Conservation (phyloP, 2,888 invertebrate species). For the Drosophila mercatorum region DNA sequence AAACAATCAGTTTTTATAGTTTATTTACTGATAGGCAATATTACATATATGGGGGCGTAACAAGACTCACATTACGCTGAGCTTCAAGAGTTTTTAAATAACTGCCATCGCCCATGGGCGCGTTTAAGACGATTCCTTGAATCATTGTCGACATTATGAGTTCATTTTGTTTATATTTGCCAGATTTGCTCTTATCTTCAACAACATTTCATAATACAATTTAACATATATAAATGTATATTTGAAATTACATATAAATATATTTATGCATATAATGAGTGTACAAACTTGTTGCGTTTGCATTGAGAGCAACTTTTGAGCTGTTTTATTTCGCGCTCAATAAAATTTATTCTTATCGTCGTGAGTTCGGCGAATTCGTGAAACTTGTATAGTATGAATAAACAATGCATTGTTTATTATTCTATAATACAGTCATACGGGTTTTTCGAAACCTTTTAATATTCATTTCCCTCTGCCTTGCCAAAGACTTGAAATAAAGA, state of each 20-base stretch:
- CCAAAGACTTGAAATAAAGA: background rate
- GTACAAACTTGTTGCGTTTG: background rate
- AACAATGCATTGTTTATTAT: background rate
- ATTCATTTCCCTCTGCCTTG: background rate
- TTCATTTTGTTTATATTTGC: background rate
- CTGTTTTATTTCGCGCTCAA: constrained; percentile 1
- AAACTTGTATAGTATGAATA: background rate
- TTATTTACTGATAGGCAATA: background rate
- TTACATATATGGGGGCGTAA: background rate
- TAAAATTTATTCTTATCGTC: constrained; percentile 4
- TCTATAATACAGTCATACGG: background rate
- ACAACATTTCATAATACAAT: background rate
- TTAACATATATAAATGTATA: background rate
- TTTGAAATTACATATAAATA: too few species aligned
- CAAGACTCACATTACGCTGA: background rate
- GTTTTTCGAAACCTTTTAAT: background rate
- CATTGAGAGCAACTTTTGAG: background rate
- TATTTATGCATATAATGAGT: background rate
- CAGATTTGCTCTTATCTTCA: background rate
- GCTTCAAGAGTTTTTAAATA: background rate
- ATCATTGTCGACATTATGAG: background rate
- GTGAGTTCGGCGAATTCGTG: background rate
- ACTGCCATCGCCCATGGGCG: background rate
- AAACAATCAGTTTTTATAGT: background rate
- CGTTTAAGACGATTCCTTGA: background rate